phyloP scores from a whole-genome alignment of 2,113 vertebrate species.

The Phodopus roborovskii region DNA sequence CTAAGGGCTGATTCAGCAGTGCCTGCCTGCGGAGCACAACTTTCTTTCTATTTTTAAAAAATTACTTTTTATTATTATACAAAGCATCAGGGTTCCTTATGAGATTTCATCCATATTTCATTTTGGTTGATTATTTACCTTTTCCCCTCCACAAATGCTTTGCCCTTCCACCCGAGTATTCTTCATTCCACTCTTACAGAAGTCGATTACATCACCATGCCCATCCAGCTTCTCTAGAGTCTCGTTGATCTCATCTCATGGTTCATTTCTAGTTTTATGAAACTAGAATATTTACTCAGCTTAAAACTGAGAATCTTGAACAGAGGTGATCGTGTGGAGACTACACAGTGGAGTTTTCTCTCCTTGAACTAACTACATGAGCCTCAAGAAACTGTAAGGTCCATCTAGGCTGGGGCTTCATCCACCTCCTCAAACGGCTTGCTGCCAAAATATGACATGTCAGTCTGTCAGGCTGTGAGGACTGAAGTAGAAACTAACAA shows the following conservation, averaged over 20 bases:
- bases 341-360: not conserved
- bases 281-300: not conserved
- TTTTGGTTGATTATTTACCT: not conserved
- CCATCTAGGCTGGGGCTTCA: not conserved
- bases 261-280: not conserved
- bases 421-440: not conserved
- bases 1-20: not conserved
- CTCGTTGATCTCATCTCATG: not conserved
- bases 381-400: not conserved
- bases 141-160: not conserved
- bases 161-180: not conserved
- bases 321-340: not conserved
- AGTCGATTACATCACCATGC: not conserved
- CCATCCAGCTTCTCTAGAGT: too few relatives aligned
- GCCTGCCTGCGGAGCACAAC: not conserved
- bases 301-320: not conserved
- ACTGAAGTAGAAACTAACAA: not conserved
- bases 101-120: not conserved
- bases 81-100: not conserved
- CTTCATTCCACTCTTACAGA: not conserved
- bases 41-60: not conserved
- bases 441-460: not conserved
- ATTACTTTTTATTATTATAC: not conserved
- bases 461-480: not conserved
- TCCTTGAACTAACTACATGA: not conserved